Base-by-base conservation (phyloP, 2,797 vertebrate species). In the Leptatherina wallacei region DNA sequence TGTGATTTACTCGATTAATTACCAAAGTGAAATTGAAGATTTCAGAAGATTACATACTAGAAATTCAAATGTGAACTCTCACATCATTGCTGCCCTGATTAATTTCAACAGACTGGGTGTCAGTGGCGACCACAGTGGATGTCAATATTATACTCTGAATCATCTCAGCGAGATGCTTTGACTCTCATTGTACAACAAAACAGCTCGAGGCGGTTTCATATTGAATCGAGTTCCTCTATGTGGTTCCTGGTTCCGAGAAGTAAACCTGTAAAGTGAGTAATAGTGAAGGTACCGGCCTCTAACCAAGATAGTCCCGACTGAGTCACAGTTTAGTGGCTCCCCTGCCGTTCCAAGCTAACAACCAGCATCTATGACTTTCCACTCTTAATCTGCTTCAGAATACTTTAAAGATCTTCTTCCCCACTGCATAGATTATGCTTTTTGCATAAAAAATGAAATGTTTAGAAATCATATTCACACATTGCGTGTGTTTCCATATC, bases 191-290 rank as follows among this genome's bases (percentile, higher is more conserved):
- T 84, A 86, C 61, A 82, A 87, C 80, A 82, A 75, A 89, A 84
- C 76, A 76, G 72, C 85, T 72, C 65, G 36, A 86, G 76, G 85
- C 57, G 88, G 94, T 95, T 96, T 96, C 95, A 94, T 88, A 93
- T 89, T 95, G 92, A 95, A 95, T 94, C 83, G 82, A 92, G 93
- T 95, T 95, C 95, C 94, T 94, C 92, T 93, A 85, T 88, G 89
- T 65, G 88, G 91, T 92, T 88, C 88, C 84, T 82, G 86, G 91
- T 96, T 96, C 94, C 94, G 89, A 95, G 95, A 95, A 96, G 81
- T 70, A 81, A 88, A 88, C 84, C 81, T 87, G 77, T 66, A 69
- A 59, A 78, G 81, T 95, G 95, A 96, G 93, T 95, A 94, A 95
- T 93, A 93, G 81, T 83, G 92, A 94, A 92, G 91, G 86, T 92